A percentile compares a stretch with the other conserved stretches of the same genome.
phyloP scores from a whole-genome alignment of 2,113 vertebrate genomes.

The Coregonus clupeaformis region DNA sequence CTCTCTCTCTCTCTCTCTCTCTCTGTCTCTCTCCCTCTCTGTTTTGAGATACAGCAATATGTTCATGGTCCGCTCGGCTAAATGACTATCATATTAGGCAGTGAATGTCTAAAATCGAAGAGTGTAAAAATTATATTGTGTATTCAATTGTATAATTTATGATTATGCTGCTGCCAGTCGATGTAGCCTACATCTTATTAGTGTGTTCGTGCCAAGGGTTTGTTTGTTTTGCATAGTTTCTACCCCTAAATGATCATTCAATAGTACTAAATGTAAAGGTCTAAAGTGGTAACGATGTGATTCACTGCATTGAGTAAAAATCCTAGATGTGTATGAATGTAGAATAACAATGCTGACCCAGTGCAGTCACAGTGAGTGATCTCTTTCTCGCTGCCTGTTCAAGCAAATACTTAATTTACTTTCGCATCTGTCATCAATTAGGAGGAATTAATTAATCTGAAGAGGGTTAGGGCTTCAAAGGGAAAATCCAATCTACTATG shows the following conservation, averaged over 20 bases:
- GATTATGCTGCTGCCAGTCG: too few relatives aligned
- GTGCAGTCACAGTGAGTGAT: constrained; percentile 13
- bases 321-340: not conserved
- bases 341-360: not conserved
- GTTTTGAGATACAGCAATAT: too few relatives aligned
- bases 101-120: not conserved
- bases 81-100: too few relatives aligned
- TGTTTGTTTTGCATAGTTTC: too few relatives aligned
- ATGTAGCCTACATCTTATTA: too few relatives aligned
- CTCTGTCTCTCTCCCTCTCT: too few relatives aligned
- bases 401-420: constrained; percentile 45
- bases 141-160: too few relatives aligned
- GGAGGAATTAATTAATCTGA: constrained; percentile 53
- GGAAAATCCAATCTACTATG: constrained; percentile 33
- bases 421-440: constrained; percentile 66
- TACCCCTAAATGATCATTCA: too few relatives aligned
- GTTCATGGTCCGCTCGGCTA: too few relatives aligned
- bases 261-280: too few relatives aligned
- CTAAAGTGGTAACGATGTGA: too few relatives aligned
- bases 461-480: constrained; percentile 44
- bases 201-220: too few relatives aligned
- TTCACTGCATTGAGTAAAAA: not conserved
- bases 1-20: not conserved
- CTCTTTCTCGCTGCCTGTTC: constrained; percentile 16
- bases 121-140: not conserved